Evolutionary conservation across 2,888 invertebrate genomes (phyloP).

Genomic region (Carabus problematicus): DNA sequence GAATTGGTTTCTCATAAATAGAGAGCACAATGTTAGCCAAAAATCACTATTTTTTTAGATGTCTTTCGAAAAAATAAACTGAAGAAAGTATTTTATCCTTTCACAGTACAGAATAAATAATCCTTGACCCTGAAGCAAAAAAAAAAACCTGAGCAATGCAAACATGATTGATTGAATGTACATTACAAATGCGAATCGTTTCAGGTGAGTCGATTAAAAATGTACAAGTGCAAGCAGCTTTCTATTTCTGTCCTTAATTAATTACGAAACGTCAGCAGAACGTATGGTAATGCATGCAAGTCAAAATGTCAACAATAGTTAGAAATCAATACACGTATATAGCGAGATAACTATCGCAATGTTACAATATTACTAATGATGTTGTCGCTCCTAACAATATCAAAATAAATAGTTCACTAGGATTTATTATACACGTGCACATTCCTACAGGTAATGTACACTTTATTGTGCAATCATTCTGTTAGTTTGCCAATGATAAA

Average conservation of each 20-base stretch:
- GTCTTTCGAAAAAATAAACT: too few species aligned
- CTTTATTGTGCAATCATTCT: conserved; percentile 5
- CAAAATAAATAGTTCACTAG: conserved; percentile 21
- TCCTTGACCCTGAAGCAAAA: too few species aligned
- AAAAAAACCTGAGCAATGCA: too few species aligned
- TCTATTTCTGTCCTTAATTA: conserved; percentile 23
- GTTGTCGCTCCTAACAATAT: conserved; percentile 16
- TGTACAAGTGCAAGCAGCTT: conserved; percentile 20
- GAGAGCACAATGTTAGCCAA: too few species aligned
- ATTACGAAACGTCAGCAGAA: conserved; percentile 11
- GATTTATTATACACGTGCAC: conserved; percentile 10
- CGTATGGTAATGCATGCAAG: conserved; percentile 18
- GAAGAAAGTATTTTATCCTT: too few species aligned
- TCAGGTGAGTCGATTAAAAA: conserved; percentile 8
- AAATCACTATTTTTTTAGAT: too few species aligned
- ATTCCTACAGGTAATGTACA: background rate
- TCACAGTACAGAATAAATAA: too few species aligned
- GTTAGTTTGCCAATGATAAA: conserved; percentile 16
- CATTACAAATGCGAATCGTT: too few species aligned
- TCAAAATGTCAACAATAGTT: conserved; percentile 29
- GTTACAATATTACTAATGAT: conserved; percentile 28
- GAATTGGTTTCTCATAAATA: too few species aligned
- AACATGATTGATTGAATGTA: too few species aligned
- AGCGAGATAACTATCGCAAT: background rate
- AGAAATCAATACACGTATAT: conserved; percentile 14